phyloP scores from a whole-genome alignment of 2,888 invertebrate genomes.

The Erynnis tages region DNA sequence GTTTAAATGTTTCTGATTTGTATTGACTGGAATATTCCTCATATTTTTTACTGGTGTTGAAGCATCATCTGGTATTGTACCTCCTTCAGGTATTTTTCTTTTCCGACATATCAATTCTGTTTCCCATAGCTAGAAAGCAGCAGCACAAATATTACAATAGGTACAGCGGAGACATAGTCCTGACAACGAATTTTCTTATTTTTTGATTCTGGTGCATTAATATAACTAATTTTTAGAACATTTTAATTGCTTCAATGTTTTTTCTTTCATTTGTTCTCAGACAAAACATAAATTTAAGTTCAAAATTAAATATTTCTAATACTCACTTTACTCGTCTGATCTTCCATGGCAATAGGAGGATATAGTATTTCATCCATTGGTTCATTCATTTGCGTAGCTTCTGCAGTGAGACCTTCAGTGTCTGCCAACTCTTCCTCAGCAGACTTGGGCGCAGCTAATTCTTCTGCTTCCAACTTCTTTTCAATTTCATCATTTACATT shows the following conservation, averaged over 20 bases:
- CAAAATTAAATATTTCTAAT: not conserved
- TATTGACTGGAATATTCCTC: slow-evolving; percentile 67
- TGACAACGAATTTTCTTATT: not conserved
- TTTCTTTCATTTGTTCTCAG: no score
- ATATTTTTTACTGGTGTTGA: slow-evolving; percentile 65
- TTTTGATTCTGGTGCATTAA: no score
- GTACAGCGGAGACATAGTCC: no score
- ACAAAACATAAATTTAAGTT: not conserved
- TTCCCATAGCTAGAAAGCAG: slow-evolving; percentile 63
- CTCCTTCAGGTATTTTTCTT: slow-evolving; percentile 65
- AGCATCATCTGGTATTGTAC: slow-evolving; percentile 54
- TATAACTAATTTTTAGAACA: no score
- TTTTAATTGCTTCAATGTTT: no score
- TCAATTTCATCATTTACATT: slow-evolving; percentile 65
- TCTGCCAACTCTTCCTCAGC: slow-evolving; percentile 57
- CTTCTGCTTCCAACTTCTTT: slow-evolving; percentile 63
- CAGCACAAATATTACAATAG: no score
- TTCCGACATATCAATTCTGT: slow-evolving; percentile 69
- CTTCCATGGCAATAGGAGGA: slow-evolving; percentile 73
- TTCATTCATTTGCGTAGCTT: slow-evolving; percentile 51
- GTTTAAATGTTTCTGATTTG: slow-evolving; percentile 74
- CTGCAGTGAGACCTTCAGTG: slow-evolving; percentile 58
- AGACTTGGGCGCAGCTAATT: slow-evolving; percentile 57
- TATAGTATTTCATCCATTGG: slow-evolving; percentile 54
- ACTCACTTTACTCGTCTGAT: slow-evolving; percentile 63